Conservation (phyloP, 2,797 vertebrate genomes). For the Steatocranus sp. region DNA sequence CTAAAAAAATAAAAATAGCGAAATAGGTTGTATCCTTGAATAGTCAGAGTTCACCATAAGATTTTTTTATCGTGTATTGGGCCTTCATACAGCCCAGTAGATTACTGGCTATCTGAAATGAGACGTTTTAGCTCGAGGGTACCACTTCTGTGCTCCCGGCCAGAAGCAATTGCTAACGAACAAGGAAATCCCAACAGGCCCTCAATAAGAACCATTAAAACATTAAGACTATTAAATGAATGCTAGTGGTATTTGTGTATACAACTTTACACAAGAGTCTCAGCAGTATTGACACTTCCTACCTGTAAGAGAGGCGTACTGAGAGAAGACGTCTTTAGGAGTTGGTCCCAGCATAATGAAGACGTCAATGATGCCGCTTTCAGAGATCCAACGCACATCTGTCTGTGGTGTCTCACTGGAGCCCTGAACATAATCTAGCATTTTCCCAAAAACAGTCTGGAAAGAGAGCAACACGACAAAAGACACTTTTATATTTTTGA, state of each 20-base stretch:
- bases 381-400: constrained; percentile 92
- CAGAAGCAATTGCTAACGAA: not conserved
- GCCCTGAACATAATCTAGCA: constrained; percentile 84
- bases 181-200: not conserved
- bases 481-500: rapidly evolving
- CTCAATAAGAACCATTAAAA: not conserved
- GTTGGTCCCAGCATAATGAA: constrained; percentile 88
- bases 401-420: constrained; percentile 89
- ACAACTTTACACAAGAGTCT: not conserved
- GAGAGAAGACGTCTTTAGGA: constrained; percentile 78
- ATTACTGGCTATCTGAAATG: not conserved
- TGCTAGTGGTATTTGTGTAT: not conserved
- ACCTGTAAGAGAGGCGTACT: constrained; percentile 90
- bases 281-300: not conserved
- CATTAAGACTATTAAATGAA: not conserved
- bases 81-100: not conserved
- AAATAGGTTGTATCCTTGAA: not conserved
- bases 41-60: not conserved
- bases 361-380: constrained; percentile 89
- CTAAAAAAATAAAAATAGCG: not conserved
- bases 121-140: not conserved
- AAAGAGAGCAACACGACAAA: not conserved
- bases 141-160: not conserved
- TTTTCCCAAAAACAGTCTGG: constrained; percentile 80
- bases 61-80: not conserved